phyloP scores from a whole-genome alignment of 2,797 vertebrate genomes.

The Craterocephalus amniculus region DNA sequence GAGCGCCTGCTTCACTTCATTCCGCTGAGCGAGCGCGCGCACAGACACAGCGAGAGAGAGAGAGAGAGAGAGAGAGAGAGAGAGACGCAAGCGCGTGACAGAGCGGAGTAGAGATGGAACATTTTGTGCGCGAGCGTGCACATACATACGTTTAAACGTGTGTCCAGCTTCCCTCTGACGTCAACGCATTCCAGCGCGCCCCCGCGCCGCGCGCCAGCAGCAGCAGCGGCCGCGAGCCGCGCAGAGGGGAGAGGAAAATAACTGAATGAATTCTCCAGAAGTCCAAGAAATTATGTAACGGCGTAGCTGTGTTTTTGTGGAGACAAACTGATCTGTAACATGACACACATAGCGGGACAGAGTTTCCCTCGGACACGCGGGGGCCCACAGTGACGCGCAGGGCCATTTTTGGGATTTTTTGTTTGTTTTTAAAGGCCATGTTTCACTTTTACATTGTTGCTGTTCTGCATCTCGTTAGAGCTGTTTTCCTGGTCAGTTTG shows the following conservation, averaged over 20 bases:
- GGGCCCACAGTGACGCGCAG: too few species aligned
- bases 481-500: neutral
- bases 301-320: constrained; percentile 1
- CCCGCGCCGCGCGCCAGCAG: constrained; percentile 33
- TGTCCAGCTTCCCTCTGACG: constrained; percentile 76
- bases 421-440: too few species aligned
- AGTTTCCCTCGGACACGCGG: too few species aligned
- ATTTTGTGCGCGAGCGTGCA: constrained; percentile 9
- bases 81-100: neutral
- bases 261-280: constrained; percentile 38
- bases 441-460: neutral
- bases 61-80: neutral
- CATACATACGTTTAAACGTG: neutral
- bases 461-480: neutral
- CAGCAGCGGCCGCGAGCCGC: constrained; percentile 37
- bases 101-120: neutral
- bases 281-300: constrained; percentile 59
- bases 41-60: too few species aligned
- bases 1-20: neutral
- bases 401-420: too few species aligned
- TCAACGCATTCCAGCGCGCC: constrained; percentile 79
- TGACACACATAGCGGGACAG: neutral
- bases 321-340: neutral
- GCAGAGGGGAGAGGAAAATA: constrained; percentile 32
- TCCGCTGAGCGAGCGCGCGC: constrained; percentile 5